Conservation (phyloP, 1,140 invertebrate genomes). For the Drosophila ironensis region DNA sequence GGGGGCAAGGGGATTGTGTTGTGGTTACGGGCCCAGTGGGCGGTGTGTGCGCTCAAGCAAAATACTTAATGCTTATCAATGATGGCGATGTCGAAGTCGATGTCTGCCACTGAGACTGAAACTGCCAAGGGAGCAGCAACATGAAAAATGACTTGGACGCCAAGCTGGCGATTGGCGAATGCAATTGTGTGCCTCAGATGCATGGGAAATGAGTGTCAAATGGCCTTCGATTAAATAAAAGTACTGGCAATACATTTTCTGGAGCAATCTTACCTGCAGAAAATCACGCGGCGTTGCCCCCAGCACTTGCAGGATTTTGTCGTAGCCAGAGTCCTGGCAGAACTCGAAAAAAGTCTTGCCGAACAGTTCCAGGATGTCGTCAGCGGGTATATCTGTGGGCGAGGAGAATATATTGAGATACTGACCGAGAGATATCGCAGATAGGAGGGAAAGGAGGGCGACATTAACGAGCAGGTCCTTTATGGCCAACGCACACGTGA, state of each 20-base stretch:
- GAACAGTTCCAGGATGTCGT: slow-evolving; percentile 95
- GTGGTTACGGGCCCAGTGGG: slow-evolving; percentile 4
- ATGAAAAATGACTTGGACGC: slow-evolving; percentile 61
- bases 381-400: slow-evolving; percentile 91
- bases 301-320: slow-evolving; percentile 95
- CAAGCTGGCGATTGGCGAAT: slow-evolving; percentile 44
- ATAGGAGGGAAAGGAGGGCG: background rate
- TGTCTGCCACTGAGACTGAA: slow-evolving; percentile 11
- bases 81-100: slow-evolving; percentile 40
- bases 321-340: slow-evolving; percentile 96
- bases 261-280: slow-evolving; percentile 89
- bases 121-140: slow-evolving; percentile 40
- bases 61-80: slow-evolving; percentile 75
- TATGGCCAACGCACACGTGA: slow-evolving; percentile 32
- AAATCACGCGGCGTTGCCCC: slow-evolving; percentile 96
- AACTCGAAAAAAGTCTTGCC: slow-evolving; percentile 97
- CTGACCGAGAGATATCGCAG: background rate
- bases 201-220: slow-evolving; percentile 62
- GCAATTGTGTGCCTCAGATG: slow-evolving; percentile 43
- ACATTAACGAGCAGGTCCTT: slow-evolving; percentile 20
- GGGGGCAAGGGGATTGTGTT: background rate
- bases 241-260: slow-evolving; percentile 27
- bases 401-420: background rate
- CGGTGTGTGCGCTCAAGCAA: slow-evolving; percentile 62
- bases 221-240: slow-evolving; percentile 59